A percentile compares a stretch with the other conserved stretches of the same genome.
These are phyloP conservation scores for Ibycter americanus DNA, from an alignment of 2,797 vertebrate species.

Conservation along the genomic window DNA sequence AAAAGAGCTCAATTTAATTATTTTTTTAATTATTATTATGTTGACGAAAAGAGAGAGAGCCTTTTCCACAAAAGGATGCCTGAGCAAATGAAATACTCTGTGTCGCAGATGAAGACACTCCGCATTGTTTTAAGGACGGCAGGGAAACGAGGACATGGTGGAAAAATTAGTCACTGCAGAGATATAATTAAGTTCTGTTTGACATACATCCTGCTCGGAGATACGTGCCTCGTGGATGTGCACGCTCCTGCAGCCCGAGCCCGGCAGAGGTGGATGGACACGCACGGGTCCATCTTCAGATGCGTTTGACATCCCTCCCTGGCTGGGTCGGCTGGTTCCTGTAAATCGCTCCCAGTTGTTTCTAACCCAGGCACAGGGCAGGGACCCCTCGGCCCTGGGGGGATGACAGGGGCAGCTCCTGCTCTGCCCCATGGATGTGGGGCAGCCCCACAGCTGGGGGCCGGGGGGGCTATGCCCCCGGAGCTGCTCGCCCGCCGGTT, in stretches of 20 bases:
- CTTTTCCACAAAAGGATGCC: neutral
- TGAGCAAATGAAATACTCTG: neutral
- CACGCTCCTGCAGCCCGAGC: neutral
- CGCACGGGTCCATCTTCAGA: accelerated
- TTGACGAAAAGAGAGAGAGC: neutral
- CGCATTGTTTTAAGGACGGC: neutral
- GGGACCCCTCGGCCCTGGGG: accelerated
- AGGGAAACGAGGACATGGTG: neutral
- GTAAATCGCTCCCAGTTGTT: neutral
- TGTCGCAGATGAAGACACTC: accelerated
- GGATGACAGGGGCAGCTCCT: neutral
- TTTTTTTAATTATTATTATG: neutral
- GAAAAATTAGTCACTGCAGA: neutral
- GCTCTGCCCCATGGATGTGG: accelerated
- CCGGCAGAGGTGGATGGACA: accelerated
- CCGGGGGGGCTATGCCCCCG: neutral
- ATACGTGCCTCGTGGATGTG: accelerated
- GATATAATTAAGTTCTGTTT: neutral
- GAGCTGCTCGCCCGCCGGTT: accelerated
- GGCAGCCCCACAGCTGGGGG: neutral
- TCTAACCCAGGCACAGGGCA: accelerated
- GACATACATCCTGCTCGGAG: neutral
- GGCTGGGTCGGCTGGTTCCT: neutral
- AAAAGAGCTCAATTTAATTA: neutral
- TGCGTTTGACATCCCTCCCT: neutral